These are phyloP conservation scores for Sakesphorus luctuosus DNA, from an alignment of 2,113 vertebrate genomes.

Conservation along the genomic window DNA sequence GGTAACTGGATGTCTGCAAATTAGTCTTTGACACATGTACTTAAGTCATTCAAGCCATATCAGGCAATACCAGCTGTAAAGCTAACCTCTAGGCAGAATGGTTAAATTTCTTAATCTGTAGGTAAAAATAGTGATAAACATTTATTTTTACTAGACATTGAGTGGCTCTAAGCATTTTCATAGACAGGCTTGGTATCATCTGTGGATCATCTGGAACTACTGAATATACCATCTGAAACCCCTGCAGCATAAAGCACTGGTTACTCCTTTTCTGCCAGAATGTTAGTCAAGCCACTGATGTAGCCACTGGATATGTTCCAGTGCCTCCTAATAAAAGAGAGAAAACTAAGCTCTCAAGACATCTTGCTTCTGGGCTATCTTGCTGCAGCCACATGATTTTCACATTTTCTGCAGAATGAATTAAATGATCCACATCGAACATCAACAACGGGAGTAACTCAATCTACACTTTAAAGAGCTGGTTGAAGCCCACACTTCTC, in stretches of 20 bases:
- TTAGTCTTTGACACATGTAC: background rate
- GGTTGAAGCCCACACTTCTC: conserved; percentile 31
- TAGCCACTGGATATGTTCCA: conserved; percentile 24
- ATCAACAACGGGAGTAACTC: conserved; percentile 42
- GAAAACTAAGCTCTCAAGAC: conserved; percentile 24
- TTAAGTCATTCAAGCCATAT: background rate
- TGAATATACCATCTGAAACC: conserved; percentile 1
- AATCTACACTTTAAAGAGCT: conserved; percentile 58
- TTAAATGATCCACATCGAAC: conserved; percentile 52
- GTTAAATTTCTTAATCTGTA: background rate
- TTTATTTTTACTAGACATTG: background rate
- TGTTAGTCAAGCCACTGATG: background rate
- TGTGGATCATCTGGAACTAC: conserved; percentile 1
- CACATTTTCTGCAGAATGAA: conserved; percentile 54
- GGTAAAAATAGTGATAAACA: background rate
- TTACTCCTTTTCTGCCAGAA: conserved; percentile 15
- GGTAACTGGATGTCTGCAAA: background rate
- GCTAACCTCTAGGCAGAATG: background rate
- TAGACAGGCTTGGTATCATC: background rate
- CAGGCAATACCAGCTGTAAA: background rate
- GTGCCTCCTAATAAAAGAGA: conserved; percentile 39
- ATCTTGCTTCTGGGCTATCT: conserved; percentile 40
- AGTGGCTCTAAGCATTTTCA: background rate
- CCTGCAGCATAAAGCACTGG: conserved; percentile 1
- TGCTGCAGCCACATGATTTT: conserved; percentile 47